These are phyloP conservation scores for Propithecus perrieri DNA, from an alignment of 2,797 vertebrate genomes.

Conservation along the genomic window DNA sequence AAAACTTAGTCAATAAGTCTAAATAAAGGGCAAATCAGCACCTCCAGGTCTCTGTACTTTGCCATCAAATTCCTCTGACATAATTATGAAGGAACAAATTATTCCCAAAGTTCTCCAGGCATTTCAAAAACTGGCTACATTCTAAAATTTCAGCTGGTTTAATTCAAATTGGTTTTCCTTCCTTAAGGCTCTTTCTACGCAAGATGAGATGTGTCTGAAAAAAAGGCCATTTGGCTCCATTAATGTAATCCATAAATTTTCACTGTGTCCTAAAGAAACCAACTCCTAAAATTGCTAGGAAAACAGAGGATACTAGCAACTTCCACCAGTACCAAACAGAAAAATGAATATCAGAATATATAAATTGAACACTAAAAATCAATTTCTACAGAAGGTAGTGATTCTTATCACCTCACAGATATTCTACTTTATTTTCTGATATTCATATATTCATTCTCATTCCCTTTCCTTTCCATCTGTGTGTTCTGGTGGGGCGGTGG, in stretches of 20 bases:
- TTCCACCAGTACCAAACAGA: not conserved
- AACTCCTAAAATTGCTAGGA: not conserved
- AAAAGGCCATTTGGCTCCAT: not conserved
- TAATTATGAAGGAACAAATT: not conserved
- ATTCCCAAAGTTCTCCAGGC: not conserved
- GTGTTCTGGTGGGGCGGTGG: no score
- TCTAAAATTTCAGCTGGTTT: conserved; percentile 30
- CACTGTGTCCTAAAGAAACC: not conserved
- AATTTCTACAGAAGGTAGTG: not conserved
- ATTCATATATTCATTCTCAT: not conserved
- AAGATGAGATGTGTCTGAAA: not conserved
- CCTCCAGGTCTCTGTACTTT: not conserved
- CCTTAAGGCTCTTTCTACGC: not conserved
- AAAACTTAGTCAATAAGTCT: conserved; percentile 34
- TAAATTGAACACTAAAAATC: not conserved
- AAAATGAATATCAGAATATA: not conserved
- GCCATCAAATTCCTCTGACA: not conserved
- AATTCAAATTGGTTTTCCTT: not conserved
- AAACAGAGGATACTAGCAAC: not conserved
- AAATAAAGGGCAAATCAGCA: conserved; percentile 11
- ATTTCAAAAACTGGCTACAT: not conserved
- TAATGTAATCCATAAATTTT: not conserved
- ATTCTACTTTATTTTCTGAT: not conserved
- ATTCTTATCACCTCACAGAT: not conserved
- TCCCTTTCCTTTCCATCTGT: not conserved